Evolutionary conservation across 2,113 vertebrate genomes (phyloP), one percentile per base, ranked within the genome.

Genomic region (Callithrix jacchus): DNA sequence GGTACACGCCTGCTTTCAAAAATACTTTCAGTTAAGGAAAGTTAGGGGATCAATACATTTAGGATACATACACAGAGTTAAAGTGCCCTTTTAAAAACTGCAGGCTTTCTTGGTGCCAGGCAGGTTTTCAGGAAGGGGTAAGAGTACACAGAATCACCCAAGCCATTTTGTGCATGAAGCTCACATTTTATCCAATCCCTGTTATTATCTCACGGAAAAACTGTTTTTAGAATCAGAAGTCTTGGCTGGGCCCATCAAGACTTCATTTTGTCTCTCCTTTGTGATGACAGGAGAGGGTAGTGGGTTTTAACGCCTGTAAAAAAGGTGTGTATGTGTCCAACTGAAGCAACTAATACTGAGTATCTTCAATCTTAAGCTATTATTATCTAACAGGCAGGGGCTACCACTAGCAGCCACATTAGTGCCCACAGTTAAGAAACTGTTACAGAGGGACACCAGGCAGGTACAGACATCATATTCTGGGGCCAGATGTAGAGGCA

Each of bases 381-480:
- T 20, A 23, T 35, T 23, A 70, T 14, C 66, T 56, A 49, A 83
- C 0, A 9, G 7, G 74, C 23, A 64, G 45, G 52, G 49, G 18
- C 40, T 25, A 5, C 25, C 40, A 79, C 25, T 8, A 37, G 74
- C 42, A 17, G 10, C 7, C 12, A 4, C 47, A 10, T 7, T 12
- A 45, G 58, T 10, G 7, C 7, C n/a, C 0, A 1, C 0, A 18
- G 56, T 8, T 3, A 45, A n/a, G n/a, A 0, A 3, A 23, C 21
- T 10, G 13, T 5, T 25, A 4, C 4, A 6, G 2, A 4, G 49
- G 77, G 25, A 11, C 17, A 13, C 0, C 1, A 1, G 49, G 66
- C 45, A 10, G 71, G 68, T n/a, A 4, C 8, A 14, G 3, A 27
- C 2, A 18, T 64, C 20, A 40, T 17, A 3, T 23, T 47, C 13